These are phyloP conservation scores for Siniperca scherzeri DNA, from an alignment of 2,797 vertebrate genomes.

Conservation along the genomic window DNA sequence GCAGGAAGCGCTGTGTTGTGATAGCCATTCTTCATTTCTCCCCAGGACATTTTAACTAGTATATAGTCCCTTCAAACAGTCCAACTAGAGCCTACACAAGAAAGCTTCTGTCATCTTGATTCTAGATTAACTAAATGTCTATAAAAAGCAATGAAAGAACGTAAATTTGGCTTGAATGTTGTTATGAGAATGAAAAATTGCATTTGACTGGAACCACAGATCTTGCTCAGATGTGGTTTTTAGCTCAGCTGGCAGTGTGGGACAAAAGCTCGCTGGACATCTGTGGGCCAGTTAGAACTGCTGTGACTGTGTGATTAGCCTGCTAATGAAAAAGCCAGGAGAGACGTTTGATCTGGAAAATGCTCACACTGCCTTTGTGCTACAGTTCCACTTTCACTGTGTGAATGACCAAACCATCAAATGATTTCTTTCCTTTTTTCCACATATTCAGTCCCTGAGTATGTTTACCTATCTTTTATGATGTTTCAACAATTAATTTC, in stretches of 20 bases:
- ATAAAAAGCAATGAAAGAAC: conserved; percentile 35
- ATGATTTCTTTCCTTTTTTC: not conserved
- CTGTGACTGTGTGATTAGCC: conserved; percentile 68
- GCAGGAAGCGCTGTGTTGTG: conserved; percentile 61
- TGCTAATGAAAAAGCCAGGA: conserved; percentile 74
- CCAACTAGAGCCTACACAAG: conserved; percentile 10
- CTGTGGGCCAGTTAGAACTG: conserved; percentile 58
- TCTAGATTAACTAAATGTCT: conserved; percentile 42
- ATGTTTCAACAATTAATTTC: conserved; percentile 30
- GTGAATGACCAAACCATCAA: conserved; percentile 12
- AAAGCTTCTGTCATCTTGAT: conserved; percentile 42
- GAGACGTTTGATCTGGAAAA: conserved; percentile 65
- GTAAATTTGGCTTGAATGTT: conserved; percentile 43
- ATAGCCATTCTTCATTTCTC: conserved; percentile 46
- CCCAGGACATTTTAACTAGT: conserved; percentile 31
- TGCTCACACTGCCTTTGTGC: conserved; percentile 29
- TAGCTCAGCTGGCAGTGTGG: conserved; percentile 53
- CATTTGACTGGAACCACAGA: conserved; percentile 56
- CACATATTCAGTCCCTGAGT: not conserved
- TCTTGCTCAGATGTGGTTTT: conserved; percentile 47
- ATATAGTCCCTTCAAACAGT: conserved; percentile 34
- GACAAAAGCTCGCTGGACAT: conserved; percentile 66
- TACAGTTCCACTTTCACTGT: conserved; percentile 37
- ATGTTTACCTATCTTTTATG: conserved; percentile 29
- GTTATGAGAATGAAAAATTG: conserved; percentile 34